These are phyloP conservation scores for Anthopleura sola DNA, from an alignment of 64 coral and sea anemone genomes.

Conservation along the genomic window DNA sequence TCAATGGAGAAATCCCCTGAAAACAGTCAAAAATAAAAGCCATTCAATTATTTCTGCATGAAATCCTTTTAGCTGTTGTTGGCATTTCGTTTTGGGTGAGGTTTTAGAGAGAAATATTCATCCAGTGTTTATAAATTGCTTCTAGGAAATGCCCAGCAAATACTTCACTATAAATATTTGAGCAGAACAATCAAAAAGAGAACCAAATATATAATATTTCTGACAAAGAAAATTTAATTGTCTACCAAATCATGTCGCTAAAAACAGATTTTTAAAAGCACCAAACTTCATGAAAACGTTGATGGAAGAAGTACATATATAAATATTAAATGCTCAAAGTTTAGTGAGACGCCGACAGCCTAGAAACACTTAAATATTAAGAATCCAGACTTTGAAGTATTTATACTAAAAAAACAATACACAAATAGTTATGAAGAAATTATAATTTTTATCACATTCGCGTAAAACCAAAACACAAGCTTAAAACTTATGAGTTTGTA, in stretches of 20 bases:
- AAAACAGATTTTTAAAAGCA: background rate
- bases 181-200: background rate
- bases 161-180: background rate
- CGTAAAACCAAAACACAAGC: slow-evolving; percentile 4
- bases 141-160: background rate
- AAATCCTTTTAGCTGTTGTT: background rate
- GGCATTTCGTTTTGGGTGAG: background rate
- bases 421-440: background rate
- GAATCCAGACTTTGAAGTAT: background rate
- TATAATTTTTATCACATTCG: slow-evolving; percentile 1
- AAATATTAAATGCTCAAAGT: slow-evolving; percentile 1
- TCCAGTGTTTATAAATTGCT: background rate
- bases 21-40: slow-evolving; percentile 7
- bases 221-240: background rate
- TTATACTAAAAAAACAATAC: slow-evolving; percentile 13
- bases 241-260: background rate
- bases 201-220: background rate
- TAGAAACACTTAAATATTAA: slow-evolving; percentile 8
- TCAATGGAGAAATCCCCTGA: background rate
- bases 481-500: background rate
- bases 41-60: background rate
- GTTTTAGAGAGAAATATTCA: background rate
- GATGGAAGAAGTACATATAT: background rate
- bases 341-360: background rate
- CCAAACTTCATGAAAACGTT: background rate